These are phyloP conservation scores for Atherinomorus stipes DNA, from an alignment of 2,113 vertebrate genomes.

Conservation along the genomic window DNA sequence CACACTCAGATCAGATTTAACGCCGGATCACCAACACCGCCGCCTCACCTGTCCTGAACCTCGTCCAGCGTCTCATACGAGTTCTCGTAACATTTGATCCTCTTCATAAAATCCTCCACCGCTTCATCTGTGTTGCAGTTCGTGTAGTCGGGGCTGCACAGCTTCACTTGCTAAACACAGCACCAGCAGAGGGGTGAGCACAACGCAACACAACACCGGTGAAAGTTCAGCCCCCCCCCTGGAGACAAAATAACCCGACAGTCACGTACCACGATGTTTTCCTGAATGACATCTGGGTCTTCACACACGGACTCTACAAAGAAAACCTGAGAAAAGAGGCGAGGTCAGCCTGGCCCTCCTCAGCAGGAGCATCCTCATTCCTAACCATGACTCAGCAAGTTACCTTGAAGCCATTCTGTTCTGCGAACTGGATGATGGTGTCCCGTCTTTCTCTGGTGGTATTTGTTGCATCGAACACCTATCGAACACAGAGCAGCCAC, in stretches of 20 bases:
- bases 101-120: conserved; percentile 95
- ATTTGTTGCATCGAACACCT: conserved; percentile 99
- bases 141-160: conserved; percentile 95
- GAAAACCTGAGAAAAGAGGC: conserved; percentile 86
- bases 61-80: conserved; percentile 94
- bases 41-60: conserved; percentile 90
- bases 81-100: conserved; percentile 97
- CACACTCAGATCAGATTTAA: background rate
- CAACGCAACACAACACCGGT: background rate
- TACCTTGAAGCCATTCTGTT: conserved; percentile 98
- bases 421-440: conserved; percentile 93
- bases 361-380: background rate
- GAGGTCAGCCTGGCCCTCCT: background rate
- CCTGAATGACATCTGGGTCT: conserved; percentile 95
- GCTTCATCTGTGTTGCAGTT: conserved; percentile 94
- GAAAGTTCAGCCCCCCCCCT: no score
- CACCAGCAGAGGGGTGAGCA: background rate
- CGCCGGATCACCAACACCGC: background rate
- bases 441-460: conserved; percentile 95
- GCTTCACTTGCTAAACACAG: conserved; percentile 92
- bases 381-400: background rate
- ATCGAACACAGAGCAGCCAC: background rate
- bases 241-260: background rate
- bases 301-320: conserved; percentile 98
- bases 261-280: conserved; percentile 95